These are phyloP conservation scores for Hestina assimilis DNA, from an alignment of 1,140 invertebrate genomes.

Conservation along the genomic window DNA sequence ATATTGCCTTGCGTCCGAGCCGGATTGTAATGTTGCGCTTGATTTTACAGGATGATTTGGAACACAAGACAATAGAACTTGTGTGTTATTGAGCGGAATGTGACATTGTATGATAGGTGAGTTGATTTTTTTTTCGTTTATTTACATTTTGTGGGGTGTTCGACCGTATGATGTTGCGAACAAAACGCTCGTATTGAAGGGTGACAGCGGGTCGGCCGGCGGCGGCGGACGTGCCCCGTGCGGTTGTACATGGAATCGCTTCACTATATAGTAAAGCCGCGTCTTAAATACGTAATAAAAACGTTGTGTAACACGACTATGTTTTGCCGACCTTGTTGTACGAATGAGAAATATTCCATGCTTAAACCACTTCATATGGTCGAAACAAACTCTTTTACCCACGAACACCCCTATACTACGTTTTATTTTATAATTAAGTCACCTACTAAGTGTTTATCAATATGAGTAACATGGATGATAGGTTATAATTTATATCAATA, in stretches of 20 bases:
- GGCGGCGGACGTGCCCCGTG: constrained; percentile 42
- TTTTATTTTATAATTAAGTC: neutral
- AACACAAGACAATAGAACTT: constrained; percentile 65
- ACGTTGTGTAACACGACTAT: constrained; percentile 67
- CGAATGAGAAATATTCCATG: constrained; percentile 40
- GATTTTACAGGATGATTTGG: constrained; percentile 72
- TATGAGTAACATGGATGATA: constrained; percentile 6
- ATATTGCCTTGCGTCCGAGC: constrained; percentile 71
- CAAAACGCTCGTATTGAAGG: constrained; percentile 66
- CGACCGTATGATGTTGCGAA: constrained; percentile 45
- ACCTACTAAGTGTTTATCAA: constrained; percentile 24
- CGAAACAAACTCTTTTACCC: neutral
- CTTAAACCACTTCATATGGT: constrained; percentile 18
- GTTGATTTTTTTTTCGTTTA: constrained; percentile 62
- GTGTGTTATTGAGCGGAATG: constrained; percentile 76
- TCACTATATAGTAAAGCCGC: constrained; percentile 19
- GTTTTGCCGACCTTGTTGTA: constrained; percentile 59
- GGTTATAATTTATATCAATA: too few relatives aligned
- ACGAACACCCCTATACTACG: neutral
- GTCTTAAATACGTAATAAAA: constrained; percentile 33
- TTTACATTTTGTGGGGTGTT: constrained; percentile 64
- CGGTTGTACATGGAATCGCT: constrained; percentile 20
- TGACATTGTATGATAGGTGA: constrained; percentile 77
- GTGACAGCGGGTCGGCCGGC: constrained; percentile 49
- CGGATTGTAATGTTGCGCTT: constrained; percentile 72